Conservation (phyloP, 2,888 invertebrate genomes). For the Fissipunctia ypsillon region DNA sequence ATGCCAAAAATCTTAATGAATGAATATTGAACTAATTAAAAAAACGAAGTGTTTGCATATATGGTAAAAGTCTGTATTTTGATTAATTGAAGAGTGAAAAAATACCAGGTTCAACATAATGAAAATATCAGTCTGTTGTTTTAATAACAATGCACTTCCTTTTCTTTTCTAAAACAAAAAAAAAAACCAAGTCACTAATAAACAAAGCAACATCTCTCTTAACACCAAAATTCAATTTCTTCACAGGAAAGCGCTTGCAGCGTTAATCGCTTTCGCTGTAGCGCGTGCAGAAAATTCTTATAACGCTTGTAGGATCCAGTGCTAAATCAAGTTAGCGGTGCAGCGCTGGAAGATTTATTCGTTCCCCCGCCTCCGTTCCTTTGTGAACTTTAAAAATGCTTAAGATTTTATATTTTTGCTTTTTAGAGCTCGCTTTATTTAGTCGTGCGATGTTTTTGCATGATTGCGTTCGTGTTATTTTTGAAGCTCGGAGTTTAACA, state of each 20-base stretch:
- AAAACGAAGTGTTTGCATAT: background rate
- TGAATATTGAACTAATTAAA: background rate
- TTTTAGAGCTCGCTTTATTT: constrained; percentile 59
- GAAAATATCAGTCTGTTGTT: constrained; percentile 9
- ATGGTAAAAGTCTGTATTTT: background rate
- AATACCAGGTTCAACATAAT: background rate
- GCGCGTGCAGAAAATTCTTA: constrained; percentile 65
- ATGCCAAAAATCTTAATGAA: background rate
- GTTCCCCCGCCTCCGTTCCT: constrained; percentile 52
- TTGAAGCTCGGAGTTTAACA: constrained; percentile 35
- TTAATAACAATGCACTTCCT: constrained; percentile 3
- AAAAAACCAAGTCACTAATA: constrained; percentile 45
- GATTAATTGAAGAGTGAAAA: background rate
- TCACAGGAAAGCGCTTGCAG: constrained; percentile 56
- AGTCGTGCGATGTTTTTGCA: constrained; percentile 50
- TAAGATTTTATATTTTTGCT: constrained; percentile 63
- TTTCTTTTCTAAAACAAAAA: constrained; percentile 32
- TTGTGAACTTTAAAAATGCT: constrained; percentile 68
- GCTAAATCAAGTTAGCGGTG: constrained; percentile 68
- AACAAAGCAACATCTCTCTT: constrained; percentile 49
- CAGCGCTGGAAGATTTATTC: constrained; percentile 69
- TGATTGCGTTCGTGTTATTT: constrained; percentile 58
- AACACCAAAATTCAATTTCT: constrained; percentile 61
- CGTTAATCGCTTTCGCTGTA: constrained; percentile 64
- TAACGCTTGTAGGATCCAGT: constrained; percentile 62